Conservation (phyloP, 2,113 vertebrate species). For the Neopipo cinnamomea region DNA sequence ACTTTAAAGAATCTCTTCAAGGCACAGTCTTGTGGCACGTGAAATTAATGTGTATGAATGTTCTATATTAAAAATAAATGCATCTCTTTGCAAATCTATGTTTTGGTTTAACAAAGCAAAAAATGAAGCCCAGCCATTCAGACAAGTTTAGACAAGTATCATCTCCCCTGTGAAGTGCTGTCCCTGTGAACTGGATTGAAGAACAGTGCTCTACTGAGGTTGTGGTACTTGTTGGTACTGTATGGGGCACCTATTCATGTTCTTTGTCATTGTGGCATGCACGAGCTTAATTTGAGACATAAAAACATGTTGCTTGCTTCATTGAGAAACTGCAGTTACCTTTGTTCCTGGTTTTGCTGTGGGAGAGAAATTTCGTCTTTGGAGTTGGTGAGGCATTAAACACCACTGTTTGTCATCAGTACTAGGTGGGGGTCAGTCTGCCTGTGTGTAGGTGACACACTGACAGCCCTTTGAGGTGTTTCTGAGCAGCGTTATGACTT, state of each 20-base stretch:
- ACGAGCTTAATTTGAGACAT: background rate
- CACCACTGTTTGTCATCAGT: accelerated
- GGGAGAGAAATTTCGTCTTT: background rate
- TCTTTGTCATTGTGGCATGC: background rate
- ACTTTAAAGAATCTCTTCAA: background rate
- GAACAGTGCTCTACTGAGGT: background rate
- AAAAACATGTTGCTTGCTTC: background rate
- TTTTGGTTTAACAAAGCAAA: background rate
- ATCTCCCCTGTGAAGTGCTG: background rate
- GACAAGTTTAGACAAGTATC: background rate
- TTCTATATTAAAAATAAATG: conserved; percentile 14
- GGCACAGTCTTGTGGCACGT: background rate
- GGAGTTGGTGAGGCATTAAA: background rate
- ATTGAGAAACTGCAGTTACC: background rate
- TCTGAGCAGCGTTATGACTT: background rate
- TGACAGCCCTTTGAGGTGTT: background rate
- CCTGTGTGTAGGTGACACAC: accelerated
- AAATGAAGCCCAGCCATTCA: background rate
- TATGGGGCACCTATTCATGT: background rate
- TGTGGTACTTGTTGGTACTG: background rate
- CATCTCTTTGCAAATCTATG: background rate
- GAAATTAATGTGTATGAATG: background rate
- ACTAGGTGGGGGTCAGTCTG: background rate
- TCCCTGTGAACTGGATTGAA: background rate
- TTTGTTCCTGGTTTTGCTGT: background rate